Evolutionary conservation across 2,888 invertebrate species (phyloP), one percentile per base, ranked within the genome.

Genomic region (Caenorhabditis zanzibari): DNA sequence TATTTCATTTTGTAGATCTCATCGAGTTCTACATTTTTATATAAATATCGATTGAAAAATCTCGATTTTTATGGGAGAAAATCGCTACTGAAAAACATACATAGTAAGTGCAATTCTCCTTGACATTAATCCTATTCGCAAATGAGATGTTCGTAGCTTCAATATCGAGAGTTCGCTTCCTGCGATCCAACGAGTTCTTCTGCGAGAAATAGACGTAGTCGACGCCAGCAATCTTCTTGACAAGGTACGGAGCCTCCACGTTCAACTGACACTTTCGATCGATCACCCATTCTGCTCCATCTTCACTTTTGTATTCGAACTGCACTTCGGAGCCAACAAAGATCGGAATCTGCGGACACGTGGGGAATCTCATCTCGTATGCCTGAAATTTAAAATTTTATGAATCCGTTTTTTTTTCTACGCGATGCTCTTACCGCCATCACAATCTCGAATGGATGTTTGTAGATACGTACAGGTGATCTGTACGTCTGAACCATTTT

Each of bases 141-240:
- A 97, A 97, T 91, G 96, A 96, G 93, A 97, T 97, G 93, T 97
- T 97, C 84, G 95, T 95, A 24, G 97, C 97, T 93, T 96, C 96
- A 92, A 97, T 97, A 93, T 95, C 95, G 85, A 97, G 94, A 63
- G 95, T 95, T 74, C 96, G 95, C 88, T 94, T 95, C 88, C 95
- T 94, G 87, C 96, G 94, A 93, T 97, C 96, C 91, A 97, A 93
- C 86, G 95, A 95, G 93, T 97, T 97, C 93, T 95, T 96, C 94
- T 97, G 97, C 88, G 96, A 95, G 93, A 97, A 97, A 93, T 95
- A 95, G 47, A 97, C 95, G 93, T 95, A 95, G 92, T 97, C 97
- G 32, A 97, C 96, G 74, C 97, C 97, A 90, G 96, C 96, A 92
- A 97, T 95, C 96, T 97, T 97, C 93, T 97, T 97, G 80, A 97